phyloP scores from a whole-genome alignment of 1,140 invertebrate genomes.

The Euura lappo region DNA sequence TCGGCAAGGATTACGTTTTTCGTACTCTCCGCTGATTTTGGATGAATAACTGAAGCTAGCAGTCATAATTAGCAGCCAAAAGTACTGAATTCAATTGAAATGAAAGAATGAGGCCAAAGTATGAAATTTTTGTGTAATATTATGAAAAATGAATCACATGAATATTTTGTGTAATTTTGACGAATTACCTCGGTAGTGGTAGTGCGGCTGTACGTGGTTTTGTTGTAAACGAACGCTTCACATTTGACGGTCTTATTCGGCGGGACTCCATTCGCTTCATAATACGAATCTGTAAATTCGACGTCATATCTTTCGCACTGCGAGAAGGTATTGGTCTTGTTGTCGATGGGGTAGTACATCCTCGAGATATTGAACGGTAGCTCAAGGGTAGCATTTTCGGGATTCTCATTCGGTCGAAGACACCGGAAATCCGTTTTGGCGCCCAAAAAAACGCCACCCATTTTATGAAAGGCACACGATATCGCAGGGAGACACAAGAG shows the following conservation, averaged over 20 bases:
- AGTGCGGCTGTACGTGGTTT: slow-evolving; percentile 64
- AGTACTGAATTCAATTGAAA: too few species aligned
- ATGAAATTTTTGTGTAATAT: too few species aligned
- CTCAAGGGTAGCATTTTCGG: slow-evolving; percentile 59
- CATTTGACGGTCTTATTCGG: slow-evolving; percentile 48
- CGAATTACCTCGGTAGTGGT: too few species aligned
- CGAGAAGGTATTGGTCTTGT: slow-evolving; percentile 53
- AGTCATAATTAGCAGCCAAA: too few species aligned
- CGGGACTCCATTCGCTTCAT: slow-evolving; percentile 33
- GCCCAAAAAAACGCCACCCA: slow-evolving; percentile 75
- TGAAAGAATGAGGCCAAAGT: too few species aligned
- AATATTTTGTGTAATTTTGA: too few species aligned
- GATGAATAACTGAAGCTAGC: too few species aligned
- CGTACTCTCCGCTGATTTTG: too few species aligned
- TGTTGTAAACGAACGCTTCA: slow-evolving; percentile 67
- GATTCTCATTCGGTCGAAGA: slow-evolving; percentile 63
- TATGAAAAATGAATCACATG: too few species aligned
- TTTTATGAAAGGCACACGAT: slow-evolving; percentile 77
- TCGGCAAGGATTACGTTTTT: too few species aligned
- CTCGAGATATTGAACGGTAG: slow-evolving; percentile 56
- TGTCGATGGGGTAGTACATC: slow-evolving; percentile 64
- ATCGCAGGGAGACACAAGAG: slow-evolving; percentile 76
- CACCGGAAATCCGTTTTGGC: slow-evolving; percentile 70
- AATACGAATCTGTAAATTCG: slow-evolving; percentile 47
- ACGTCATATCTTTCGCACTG: slow-evolving; percentile 57